A percentile compares a stretch with the other conserved stretches of the same genome.
These are phyloP conservation scores for Manduca sexta DNA, from an alignment of 1,140 invertebrate species.

Conservation along the genomic window DNA sequence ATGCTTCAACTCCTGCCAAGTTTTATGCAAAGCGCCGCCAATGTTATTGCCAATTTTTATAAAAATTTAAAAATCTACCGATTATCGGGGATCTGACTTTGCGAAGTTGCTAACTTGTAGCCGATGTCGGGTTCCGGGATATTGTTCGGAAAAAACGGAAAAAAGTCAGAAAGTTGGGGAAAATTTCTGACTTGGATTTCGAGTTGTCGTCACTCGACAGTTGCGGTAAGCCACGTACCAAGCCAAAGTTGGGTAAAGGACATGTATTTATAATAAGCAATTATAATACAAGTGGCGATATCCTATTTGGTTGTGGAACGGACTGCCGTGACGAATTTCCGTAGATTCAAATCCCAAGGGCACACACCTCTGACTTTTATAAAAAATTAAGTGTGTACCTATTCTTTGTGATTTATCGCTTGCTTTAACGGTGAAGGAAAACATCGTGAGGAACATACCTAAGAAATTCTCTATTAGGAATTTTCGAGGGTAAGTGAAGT, in stretches of 20 bases:
- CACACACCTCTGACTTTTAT: too few species aligned
- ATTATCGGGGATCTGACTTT: conserved; percentile 17
- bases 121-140: conserved; percentile 5
- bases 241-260: conserved; percentile 18
- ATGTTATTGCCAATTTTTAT: not conserved
- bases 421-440: too few species aligned
- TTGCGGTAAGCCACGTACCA: conserved; percentile 36
- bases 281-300: too few species aligned
- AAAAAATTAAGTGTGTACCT: too few species aligned
- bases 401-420: too few species aligned
- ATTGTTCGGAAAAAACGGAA: conserved; percentile 12
- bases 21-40: not conserved
- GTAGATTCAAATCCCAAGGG: too few species aligned
- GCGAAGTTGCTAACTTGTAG: conserved; percentile 9
- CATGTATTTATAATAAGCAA: conserved; percentile 17
- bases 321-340: too few species aligned
- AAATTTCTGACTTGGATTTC: conserved; percentile 31
- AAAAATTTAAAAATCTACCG: conserved; percentile 10
- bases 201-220: conserved; percentile 28
- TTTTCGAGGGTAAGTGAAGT: too few species aligned
- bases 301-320: too few species aligned
- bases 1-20: too few species aligned
- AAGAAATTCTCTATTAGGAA: too few species aligned
- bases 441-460: too few species aligned
- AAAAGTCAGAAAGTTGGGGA: conserved; percentile 28